These are phyloP conservation scores for Dolichallabes microphthalmus DNA, from an alignment of 2,113 vertebrate genomes.

Conservation along the genomic window DNA sequence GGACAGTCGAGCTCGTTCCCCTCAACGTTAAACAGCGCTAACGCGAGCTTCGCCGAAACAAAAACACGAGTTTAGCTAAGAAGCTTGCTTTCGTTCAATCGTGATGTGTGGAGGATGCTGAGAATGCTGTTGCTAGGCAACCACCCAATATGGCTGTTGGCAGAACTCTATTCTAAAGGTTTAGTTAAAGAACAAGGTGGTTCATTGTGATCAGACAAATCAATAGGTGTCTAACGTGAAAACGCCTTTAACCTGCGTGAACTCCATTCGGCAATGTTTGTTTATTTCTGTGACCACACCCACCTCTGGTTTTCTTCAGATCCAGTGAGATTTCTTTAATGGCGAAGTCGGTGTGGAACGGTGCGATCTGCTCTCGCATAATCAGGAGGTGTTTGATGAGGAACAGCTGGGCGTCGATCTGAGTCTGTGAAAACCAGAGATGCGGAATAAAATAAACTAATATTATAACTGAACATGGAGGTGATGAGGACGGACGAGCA, in stretches of 20 bases:
- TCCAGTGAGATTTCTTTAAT: conserved; percentile 99
- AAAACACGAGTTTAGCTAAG: neutral
- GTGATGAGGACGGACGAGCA: no score
- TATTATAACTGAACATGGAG: neutral
- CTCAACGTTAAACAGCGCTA: neutral
- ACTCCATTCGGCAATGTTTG: neutral
- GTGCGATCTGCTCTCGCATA: conserved; percentile 98
- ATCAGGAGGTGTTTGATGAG: conserved; percentile 99
- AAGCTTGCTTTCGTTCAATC: neutral
- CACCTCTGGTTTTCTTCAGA: conserved; percentile 99
- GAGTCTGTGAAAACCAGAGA: conserved; percentile 74
- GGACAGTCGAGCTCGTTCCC: neutral
- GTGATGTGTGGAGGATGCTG: neutral
- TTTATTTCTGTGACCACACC: conserved; percentile 42
- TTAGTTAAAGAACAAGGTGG: neutral
- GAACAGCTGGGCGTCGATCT: conserved; percentile 95
- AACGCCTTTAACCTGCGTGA: neutral
- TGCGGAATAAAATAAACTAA: neutral
- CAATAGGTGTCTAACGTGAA: no score
- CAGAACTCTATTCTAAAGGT: neutral
- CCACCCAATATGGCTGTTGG: neutral
- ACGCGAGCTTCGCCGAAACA: neutral
- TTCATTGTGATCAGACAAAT: no score
- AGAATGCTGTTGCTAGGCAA: neutral
- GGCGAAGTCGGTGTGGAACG: conserved; percentile 98